Conservation (phyloP, 2,113 vertebrate species). For the Chelonoidis abingdonii region DNA sequence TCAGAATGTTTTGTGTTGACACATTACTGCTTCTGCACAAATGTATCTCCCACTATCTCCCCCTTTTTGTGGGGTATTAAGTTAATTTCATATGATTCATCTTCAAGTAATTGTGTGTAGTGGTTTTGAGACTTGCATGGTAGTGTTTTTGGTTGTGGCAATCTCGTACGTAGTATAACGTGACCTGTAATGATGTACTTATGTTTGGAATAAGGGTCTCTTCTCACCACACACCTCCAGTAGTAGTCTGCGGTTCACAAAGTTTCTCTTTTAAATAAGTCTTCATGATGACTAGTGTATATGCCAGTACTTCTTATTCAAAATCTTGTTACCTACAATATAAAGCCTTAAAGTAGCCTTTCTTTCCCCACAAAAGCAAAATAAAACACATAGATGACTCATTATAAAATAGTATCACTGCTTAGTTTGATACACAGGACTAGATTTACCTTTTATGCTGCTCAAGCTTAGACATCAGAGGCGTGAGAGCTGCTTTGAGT, state of each 20-base stretch:
- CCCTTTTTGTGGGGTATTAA: conserved; percentile 26
- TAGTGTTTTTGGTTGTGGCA: conserved; percentile 43
- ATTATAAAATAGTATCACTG: conserved; percentile 74
- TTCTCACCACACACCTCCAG: neutral
- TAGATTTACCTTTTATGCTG: conserved; percentile 92
- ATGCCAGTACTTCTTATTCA: conserved; percentile 55
- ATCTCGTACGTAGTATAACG: conserved; percentile 39
- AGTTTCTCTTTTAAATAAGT: conserved; percentile 15
- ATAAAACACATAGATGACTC: conserved; percentile 79
- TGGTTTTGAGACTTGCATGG: conserved; percentile 32
- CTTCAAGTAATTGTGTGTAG: neutral
- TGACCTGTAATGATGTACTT: conserved; percentile 48
- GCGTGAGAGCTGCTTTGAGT: conserved; percentile 93
- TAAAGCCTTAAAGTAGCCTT: conserved; percentile 74
- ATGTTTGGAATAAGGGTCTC: conserved; percentile 33
- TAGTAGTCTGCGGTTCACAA: conserved; percentile 20
- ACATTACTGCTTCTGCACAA: neutral
- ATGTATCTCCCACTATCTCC: neutral
- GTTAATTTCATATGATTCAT: neutral
- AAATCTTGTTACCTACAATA: conserved; percentile 50
- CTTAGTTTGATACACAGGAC: conserved; percentile 79
- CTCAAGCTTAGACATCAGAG: conserved; percentile 93
- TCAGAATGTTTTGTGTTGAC: neutral
- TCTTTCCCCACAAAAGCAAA: conserved; percentile 24
- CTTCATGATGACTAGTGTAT: conserved; percentile 4